Conservation (phyloP, 2,797 vertebrate genomes). For the Sebastolobus alascanus region DNA sequence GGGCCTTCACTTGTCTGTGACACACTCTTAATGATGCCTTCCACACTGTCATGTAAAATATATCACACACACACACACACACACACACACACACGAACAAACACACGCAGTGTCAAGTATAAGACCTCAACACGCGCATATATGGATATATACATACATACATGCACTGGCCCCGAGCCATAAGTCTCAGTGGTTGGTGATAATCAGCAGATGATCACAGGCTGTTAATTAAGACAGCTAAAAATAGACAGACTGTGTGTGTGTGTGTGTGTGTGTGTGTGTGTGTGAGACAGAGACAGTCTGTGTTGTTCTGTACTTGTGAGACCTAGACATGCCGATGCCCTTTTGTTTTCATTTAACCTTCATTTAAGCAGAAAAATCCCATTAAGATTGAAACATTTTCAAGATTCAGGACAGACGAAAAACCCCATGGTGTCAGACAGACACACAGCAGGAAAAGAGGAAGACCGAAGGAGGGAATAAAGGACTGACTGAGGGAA, state of each 20-base stretch:
- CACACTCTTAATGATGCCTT: slow-evolving; percentile 71
- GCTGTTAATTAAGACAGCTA: slow-evolving; percentile 72
- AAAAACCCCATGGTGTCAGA: background rate
- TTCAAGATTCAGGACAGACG: background rate
- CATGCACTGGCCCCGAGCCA: slow-evolving; percentile 24
- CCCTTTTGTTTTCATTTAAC: slow-evolving; percentile 17
- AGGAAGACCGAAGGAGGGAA: background rate
- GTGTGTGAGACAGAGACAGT: background rate
- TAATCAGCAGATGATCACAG: slow-evolving; percentile 72
- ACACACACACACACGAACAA: slow-evolving; percentile 48
- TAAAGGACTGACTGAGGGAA: background rate
- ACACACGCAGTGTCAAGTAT: slow-evolving; percentile 9
- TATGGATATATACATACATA: background rate
- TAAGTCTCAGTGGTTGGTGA: slow-evolving; percentile 60
- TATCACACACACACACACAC: slow-evolving; percentile 47
- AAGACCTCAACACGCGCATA: slow-evolving; percentile 18
- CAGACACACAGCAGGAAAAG: background rate
- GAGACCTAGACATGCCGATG: background rate
- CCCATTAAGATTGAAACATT: background rate
- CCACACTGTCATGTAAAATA: slow-evolving; percentile 73
- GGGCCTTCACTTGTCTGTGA: slow-evolving; percentile 41
- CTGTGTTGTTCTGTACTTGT: background rate
- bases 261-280: background rate
- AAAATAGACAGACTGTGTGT: slow-evolving; percentile 61
- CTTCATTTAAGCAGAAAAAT: background rate